phyloP scores from a whole-genome alignment of 1,140 invertebrate species.

The Drosophila melanogaster region Release_6_plus_ISO1_MT NT_033779.5:11445001-11445500 shows the following conservation, averaged over 20 bases:
- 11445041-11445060: conserved; percentile 84
- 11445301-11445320: conserved; percentile 24
- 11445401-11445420: conserved; percentile 24
- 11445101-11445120: conserved; percentile 85
- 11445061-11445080: conserved; percentile 87
- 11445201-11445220: conserved; percentile 20
- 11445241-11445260: conserved; percentile 37
- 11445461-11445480: background rate
- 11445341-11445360: conserved; percentile 29
- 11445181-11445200: conserved; percentile 52
- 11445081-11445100: conserved; percentile 87
- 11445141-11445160: conserved; percentile 84
- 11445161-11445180: conserved; percentile 82
- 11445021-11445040: conserved; percentile 80
- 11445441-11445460: conserved; percentile 29
- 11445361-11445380: conserved; percentile 30
- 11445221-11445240: conserved; percentile 10
- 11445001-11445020: background rate
- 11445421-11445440: conserved; percentile 48
- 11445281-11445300: conserved; percentile 13
- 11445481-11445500: conserved; percentile 11
- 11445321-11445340: conserved; percentile 45
- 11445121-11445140: conserved; percentile 84
- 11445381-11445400: conserved; percentile 1
- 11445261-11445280: conserved; percentile 17